Percentiles rank a stretch among this genome's conserved stretches.
These are phyloP conservation scores for Misgurnus mizolepis DNA, from an alignment of 2,113 vertebrate genomes.

Conservation along the genomic window DNA sequence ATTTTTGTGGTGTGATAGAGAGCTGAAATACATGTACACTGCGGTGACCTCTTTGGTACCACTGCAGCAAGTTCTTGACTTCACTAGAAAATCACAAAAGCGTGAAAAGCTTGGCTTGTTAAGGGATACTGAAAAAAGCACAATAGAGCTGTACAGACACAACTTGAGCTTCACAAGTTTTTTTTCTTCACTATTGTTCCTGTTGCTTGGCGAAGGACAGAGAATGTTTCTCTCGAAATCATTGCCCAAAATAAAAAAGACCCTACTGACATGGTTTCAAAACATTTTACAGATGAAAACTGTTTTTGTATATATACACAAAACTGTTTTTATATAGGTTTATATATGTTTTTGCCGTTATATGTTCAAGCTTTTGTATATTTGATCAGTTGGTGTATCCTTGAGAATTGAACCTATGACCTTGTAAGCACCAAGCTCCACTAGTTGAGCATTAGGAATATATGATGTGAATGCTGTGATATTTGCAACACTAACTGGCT, in stretches of 20 bases:
- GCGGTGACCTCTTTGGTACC: constrained; percentile 37
- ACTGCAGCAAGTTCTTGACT: constrained; percentile 45
- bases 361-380: too few species aligned
- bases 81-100: constrained; percentile 38
- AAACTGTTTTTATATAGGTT: too few species aligned
- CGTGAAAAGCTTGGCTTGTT: constrained; percentile 47
- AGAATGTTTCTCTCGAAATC: constrained; percentile 41
- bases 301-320: too few species aligned
- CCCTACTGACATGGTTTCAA: constrained; percentile 36
- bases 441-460: too few species aligned
- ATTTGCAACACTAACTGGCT: background rate
- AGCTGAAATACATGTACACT: background rate
- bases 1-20: background rate
- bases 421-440: too few species aligned
- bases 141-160: constrained; percentile 45
- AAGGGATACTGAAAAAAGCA: constrained; percentile 54
- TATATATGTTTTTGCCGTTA: too few species aligned
- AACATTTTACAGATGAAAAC: background rate
- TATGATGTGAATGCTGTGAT: too few species aligned
- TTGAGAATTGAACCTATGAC: too few species aligned
- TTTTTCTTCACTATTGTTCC: constrained; percentile 38
- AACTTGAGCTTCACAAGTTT: constrained; percentile 48
- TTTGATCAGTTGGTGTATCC: too few species aligned
- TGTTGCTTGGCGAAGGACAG: constrained; percentile 49
- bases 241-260: constrained; percentile 13